Conservation (phyloP, 2,797 vertebrate species). For the Neoniphon sammara region DNA sequence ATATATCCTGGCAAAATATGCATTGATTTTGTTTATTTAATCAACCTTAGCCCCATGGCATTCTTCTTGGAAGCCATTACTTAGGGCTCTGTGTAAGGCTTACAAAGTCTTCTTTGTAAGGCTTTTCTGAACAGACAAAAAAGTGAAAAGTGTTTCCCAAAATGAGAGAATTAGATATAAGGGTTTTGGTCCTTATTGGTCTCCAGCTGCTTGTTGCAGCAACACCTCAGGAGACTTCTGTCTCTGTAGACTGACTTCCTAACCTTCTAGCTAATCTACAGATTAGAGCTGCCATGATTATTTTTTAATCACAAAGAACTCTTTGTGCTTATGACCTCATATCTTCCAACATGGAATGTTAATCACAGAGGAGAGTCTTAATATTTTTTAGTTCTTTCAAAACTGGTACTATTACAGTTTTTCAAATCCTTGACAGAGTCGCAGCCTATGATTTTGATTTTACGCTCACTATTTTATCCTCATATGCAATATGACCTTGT, state of each 20-base stretch:
- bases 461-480: no score
- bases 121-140: background rate
- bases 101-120: background rate
- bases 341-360: slow-evolving; percentile 4
- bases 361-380: background rate
- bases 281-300: slow-evolving; percentile 50
- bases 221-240: slow-evolving; percentile 24
- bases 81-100: no score
- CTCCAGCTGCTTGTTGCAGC: slow-evolving; percentile 20
- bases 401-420: slow-evolving; percentile 6
- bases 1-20: background rate
- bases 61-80: background rate
- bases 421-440: background rate
- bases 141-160: background rate
- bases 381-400: slow-evolving; percentile 20
- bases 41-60: background rate
- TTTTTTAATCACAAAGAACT: slow-evolving; percentile 55
- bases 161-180: background rate
- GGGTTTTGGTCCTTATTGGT: slow-evolving; percentile 3
- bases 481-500: background rate
- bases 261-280: slow-evolving; percentile 47
- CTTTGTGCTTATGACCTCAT: slow-evolving; percentile 23
- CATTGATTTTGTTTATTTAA: background rate
- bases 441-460: background rate
- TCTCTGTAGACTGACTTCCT: slow-evolving; percentile 17